Evolutionary conservation across 2,113 vertebrate species (phyloP), one percentile per base, ranked within the genome.

Genomic region (Lathamus discolor): DNA sequence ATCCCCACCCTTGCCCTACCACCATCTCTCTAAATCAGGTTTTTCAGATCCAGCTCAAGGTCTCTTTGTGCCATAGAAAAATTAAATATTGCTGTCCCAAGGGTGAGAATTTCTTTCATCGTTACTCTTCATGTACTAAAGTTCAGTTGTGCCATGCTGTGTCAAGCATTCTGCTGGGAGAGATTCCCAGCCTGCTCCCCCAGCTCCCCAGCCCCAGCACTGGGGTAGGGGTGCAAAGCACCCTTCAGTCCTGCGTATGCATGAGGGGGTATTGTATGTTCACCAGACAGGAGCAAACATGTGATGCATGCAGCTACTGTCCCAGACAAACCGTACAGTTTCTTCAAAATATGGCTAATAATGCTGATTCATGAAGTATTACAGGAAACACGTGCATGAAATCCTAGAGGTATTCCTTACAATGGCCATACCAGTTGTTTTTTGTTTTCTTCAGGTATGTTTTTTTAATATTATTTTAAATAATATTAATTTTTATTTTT

Each of bases 221-320:
- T 72, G 41, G 15, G 4, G 4, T 3, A 33, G 62, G 39, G 22
- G 4, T 41, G 14, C 54, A 27, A 35, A 44, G 25, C 5, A 9
- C 33, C 33, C 22, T 59, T 59, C 57, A 59, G n/a, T 12, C 57
- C 33, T 23, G 13, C 23, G 55, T 59, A 59, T 35, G 33, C 37
- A 44, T 0, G 1, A 67, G 17, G 10, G 22, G 8, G 4, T 31
- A 28, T 44, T 0, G 0, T 35, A 23, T 16, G 35, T 27, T 29
- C 35, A 17, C 55, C 8, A 6, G 31, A 46, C 19, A 82, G 41
- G 10, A 52, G n/a, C 23, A 43, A 49, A 27, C 11, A 2, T 5
- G 5, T 35, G 41, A 27, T 25, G 23, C 28, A 6, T 15, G 49
- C 10, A 39, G 49, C 28, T 46, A 6, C 24, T 31, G 28, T 23